Evolutionary conservation across 2,888 invertebrate species (phyloP), one percentile per base, ranked within the genome.

Genomic region (Oscheius onirici): DNA sequence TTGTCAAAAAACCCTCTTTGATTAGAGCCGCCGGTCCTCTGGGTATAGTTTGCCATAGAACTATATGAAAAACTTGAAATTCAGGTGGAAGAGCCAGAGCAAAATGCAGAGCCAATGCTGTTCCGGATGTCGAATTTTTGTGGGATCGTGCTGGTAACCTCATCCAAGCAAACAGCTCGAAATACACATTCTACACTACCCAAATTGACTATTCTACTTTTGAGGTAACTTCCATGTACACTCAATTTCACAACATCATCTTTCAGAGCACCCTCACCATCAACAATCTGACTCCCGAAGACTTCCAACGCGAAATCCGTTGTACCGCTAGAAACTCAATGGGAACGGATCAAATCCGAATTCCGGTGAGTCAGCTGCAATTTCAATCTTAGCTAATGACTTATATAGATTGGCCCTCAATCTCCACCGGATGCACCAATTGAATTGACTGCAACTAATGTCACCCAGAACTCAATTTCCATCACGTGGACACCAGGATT

Each of bases 151-250:
- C 74, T 67, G 80, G 75, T 1, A 79, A 83, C 54, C 13, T 70
- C 20, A 85, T 86, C n/a, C 76, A 81, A 52, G 79, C 77, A 26
- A 86, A 86, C 72, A 82, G 76, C 46, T 77, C 82, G 15, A 86
- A 87, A 67, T 87, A 84, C 65, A 72, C 80, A 3, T 73, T 86
- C 41, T 61, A 72, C 20, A 82, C 80, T 40, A 75, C 72, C 8
- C 84, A 83, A 60, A 41, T 86, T 20, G 85, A 84, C 69, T 81
- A 82, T 57, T 73, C 77, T 0, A 85, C 85, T 3, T 84, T 81
- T 69, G 84, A 86, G 78, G 83, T 82, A 28, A 28, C 43, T 43
- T 55, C 49, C 44, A 63, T 22, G 10, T 34, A 34, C 8, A 34
- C 8, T 34, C 3, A 6, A 34, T 3, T 34, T 17, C 28, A 54